Evolutionary conservation across 2,113 vertebrate species (phyloP), one percentile per base, ranked within the genome.

Genomic region (Phycodurus eques): DNA sequence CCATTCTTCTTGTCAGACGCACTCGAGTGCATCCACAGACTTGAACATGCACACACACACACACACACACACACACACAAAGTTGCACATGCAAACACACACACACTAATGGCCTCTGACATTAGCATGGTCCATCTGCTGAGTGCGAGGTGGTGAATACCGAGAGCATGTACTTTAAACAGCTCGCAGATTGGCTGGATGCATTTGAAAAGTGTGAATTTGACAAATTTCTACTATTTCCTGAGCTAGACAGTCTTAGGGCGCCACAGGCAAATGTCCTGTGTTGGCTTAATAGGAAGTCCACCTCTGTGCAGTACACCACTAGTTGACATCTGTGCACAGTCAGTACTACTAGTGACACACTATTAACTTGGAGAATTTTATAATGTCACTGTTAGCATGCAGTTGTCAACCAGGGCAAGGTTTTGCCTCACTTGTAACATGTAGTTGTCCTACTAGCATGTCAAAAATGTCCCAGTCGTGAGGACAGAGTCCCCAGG

Each of bases 111-210:
- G 71, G 67, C 74, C 53, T 39, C 54, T 4, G 39, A 73, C 22
- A 74, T 46, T n/a, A 62, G 67, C 62, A 49, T 49, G 78, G 76
- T 65, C 65, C 62, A 79, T 78, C 79, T 73, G 67, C 57, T 77
- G 46, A 71, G 59, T 71, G 64, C 65, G 76, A 76, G 39, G 33
- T 69, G 67, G 65, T 15, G 68, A 80, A 64, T 76, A 73, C 68
- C 56, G 43, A 56, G 49, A 59, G 15, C 19, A 42, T 1, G 12
- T 66, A 14, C 57, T 17, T 5, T 35, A 60, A 56, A 56, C 9
- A 7, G 3, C n/a, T 56, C 10, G 1, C 19, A n/a, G 11, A 20
- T 22, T 56, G n/a, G 53, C 20, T 22, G 8, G n/a, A n/a, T 56
- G 8, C 20, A n/a, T n/a, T 54, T 10, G 53, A 51, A 51, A 51